These are phyloP conservation scores for Pemphigus obesinymphae DNA, from an alignment of 1,140 invertebrate species.

Conservation along the genomic window DNA sequence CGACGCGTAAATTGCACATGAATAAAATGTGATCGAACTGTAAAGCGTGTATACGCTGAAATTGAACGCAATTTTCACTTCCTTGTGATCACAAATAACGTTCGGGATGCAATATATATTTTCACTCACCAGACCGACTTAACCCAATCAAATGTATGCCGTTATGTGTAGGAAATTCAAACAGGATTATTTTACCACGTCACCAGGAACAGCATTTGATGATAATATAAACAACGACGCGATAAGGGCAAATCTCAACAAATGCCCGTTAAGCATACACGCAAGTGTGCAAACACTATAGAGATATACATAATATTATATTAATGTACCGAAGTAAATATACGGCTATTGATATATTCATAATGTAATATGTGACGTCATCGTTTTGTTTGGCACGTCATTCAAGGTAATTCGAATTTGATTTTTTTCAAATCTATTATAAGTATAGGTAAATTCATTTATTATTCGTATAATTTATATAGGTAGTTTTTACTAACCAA, in stretches of 20 bases:
- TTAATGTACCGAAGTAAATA: too few relatives aligned
- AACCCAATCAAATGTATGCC: not conserved
- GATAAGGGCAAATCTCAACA: not conserved
- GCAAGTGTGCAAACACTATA: not conserved
- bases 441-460: too few relatives aligned
- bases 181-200: not conserved
- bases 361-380: too few relatives aligned
- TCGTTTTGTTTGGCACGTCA: too few relatives aligned
- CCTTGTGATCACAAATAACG: not conserved
- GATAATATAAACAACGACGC: not conserved
- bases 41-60: not conserved
- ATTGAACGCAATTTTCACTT: not conserved
- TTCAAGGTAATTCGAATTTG: too few relatives aligned
- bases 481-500: too few relatives aligned
- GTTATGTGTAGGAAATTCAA: not conserved
- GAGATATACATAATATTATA: not conserved
- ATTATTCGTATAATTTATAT: too few relatives aligned
- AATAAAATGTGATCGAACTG: not conserved
- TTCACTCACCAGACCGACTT: constrained; percentile 1
- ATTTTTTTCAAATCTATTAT: too few relatives aligned
- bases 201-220: not conserved
- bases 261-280: not conserved
- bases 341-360: too few relatives aligned
- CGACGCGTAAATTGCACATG: not conserved
- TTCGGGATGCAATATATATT: not conserved